These are phyloP conservation scores for Heliconius aoede DNA, from an alignment of 2,888 invertebrate species.

Conservation along the genomic window DNA sequence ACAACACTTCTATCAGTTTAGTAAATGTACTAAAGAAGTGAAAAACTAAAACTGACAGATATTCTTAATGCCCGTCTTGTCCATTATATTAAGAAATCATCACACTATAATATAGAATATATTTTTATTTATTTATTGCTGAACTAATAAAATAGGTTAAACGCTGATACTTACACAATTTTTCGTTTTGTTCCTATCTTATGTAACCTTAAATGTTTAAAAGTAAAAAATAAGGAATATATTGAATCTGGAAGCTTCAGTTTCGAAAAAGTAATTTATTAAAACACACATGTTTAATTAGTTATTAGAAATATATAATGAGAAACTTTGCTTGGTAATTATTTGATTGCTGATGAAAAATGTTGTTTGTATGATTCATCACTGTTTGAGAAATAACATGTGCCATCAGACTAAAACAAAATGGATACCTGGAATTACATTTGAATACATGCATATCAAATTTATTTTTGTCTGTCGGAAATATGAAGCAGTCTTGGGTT, in stretches of 20 bases:
- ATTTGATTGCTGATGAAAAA: slow-evolving; percentile 1
- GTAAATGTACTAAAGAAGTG: not conserved
- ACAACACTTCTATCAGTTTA: not conserved
- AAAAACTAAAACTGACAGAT: slow-evolving; percentile 48
- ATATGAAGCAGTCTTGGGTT: not conserved
- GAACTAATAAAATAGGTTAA: slow-evolving; percentile 63
- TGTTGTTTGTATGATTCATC: not conserved
- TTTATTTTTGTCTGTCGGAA: not conserved
- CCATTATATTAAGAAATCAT: slow-evolving; percentile 74
- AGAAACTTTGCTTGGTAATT: slow-evolving; percentile 1
- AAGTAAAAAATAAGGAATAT: slow-evolving; percentile 26
- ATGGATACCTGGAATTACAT: slow-evolving; percentile 14
- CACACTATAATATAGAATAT: slow-evolving; percentile 73
- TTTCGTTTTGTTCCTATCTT: slow-evolving; percentile 56
- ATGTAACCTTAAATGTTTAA: slow-evolving; percentile 31
- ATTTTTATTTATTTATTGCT: slow-evolving; percentile 77
- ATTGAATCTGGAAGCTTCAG: slow-evolving; percentile 35
- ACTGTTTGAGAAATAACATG: slow-evolving; percentile 36
- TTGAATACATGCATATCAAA: slow-evolving; percentile 26
- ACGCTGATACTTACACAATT: slow-evolving; percentile 53
- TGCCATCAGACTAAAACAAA: slow-evolving; percentile 48
- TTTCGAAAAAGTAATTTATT: slow-evolving; percentile 36
- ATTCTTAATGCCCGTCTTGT: slow-evolving; percentile 80
- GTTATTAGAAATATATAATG: slow-evolving; percentile 16
- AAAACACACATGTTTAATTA: slow-evolving; percentile 29